Conservation (phyloP, 2,888 invertebrate species). For the Melolontha melolontha region DNA sequence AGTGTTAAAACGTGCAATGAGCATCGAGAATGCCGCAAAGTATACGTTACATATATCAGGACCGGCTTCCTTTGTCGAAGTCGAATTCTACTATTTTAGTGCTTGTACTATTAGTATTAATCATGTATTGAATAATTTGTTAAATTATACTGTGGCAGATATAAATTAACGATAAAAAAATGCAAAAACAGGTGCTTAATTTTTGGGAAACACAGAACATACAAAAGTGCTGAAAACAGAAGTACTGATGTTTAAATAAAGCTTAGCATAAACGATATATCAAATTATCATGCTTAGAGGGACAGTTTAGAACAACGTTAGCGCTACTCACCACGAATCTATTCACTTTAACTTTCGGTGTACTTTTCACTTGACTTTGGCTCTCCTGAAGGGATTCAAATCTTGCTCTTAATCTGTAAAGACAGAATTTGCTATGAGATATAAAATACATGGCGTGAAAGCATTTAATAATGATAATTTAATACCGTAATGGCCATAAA, state of each 20-base stretch:
- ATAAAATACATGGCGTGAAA: too few relatives aligned
- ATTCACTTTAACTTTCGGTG: constrained; percentile 81
- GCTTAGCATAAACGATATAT: constrained; percentile 16
- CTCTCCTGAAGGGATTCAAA: constrained; percentile 86
- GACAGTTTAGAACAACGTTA: background rate
- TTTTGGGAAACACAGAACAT: background rate
- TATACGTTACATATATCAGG: too few relatives aligned
- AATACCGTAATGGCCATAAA: too few relatives aligned
- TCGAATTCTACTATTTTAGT: too few relatives aligned
- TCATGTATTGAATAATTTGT: too few relatives aligned
- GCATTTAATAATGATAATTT: background rate
- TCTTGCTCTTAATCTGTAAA: constrained; percentile 80
- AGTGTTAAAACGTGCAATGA: too few relatives aligned
- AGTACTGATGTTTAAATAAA: constrained; percentile 11
- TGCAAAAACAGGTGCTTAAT: background rate
- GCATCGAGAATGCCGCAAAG: too few relatives aligned
- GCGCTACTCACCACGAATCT: constrained; percentile 90
- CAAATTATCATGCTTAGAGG: constrained; percentile 12
- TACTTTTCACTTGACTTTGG: constrained; percentile 66
- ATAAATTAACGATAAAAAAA: background rate
- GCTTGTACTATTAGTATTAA: too few relatives aligned
- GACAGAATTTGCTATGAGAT: constrained; percentile 39
- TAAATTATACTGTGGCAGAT: too few relatives aligned
- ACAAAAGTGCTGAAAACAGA: background rate
- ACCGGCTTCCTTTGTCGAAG: too few relatives aligned